Evolutionary conservation across 2,888 invertebrate genomes (phyloP).

Genomic region (Troglohyphantes excavatus): DNA sequence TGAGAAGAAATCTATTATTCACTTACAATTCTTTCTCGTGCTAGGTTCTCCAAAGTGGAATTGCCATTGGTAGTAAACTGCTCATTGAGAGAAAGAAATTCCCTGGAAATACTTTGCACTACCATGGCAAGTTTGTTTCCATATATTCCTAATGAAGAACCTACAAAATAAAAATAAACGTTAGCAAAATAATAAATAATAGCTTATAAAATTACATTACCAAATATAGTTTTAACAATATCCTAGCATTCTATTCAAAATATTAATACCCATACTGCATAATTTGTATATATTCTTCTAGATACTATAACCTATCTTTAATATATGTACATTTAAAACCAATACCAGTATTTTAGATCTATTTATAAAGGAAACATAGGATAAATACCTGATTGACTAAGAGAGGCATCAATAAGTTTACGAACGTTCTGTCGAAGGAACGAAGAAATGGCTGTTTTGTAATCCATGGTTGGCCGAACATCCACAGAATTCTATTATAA

Average conservation of each 20-base stretch:
- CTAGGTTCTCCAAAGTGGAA: background rate
- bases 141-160: background rate
- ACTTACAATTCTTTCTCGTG: slow-evolving; percentile 34
- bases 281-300: too few species aligned
- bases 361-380: too few species aligned
- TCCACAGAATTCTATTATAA: background rate
- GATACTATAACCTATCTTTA: too few species aligned
- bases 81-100: slow-evolving; percentile 22
- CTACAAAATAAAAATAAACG: background rate
- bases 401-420: background rate
- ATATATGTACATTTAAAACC: too few species aligned
- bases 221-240: too few species aligned
- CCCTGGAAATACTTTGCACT: background rate
- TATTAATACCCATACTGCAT: too few species aligned
- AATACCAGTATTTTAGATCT: too few species aligned
- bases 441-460: background rate
- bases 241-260: too few species aligned
- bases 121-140: background rate
- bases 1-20: background rate
- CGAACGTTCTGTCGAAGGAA: slow-evolving; percentile 10
- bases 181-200: too few species aligned
- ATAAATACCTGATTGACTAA: slow-evolving; percentile 16
- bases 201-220: too few species aligned
- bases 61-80: slow-evolving; percentile 4
- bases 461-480: background rate